Base-by-base conservation (phyloP, 2,797 vertebrate species). In the Protonibea diacanthus region DNA sequence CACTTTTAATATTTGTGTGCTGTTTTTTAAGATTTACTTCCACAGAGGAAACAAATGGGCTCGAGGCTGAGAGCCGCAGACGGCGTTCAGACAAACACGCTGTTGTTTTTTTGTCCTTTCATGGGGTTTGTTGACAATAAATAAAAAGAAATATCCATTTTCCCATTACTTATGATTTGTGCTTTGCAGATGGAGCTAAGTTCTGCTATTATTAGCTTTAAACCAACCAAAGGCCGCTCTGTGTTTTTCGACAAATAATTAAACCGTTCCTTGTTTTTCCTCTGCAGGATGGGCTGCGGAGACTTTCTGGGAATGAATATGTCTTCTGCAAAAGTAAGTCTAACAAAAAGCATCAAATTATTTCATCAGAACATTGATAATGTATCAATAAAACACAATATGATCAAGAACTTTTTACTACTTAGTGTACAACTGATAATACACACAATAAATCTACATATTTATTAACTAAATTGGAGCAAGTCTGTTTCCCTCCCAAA, bases 251-350 rank as follows among this genome's bases (percentile, higher is more conserved):
- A 11, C 2, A 12, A 20, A 55, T 18, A 38, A 49, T 44, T 17
- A 3, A 74, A 23, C 0, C 3, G 2, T 29, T 48, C 23, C 25
- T 51, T 51, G 0, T 27, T 51, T 17, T 70, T 72, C 64, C 87
- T 89, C 81, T 86, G 65, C 89, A 99, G 98, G 98, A 98, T 44
- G 97, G 98, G 5, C 93, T 99, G 73, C 94, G 97, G 88, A 96
- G 96, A 90, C 92, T 97, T 72, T 98, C 97, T 58, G 97, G 97
- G 84, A 98, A 97, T 0, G 97, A 99, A 80, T 97, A 97, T 76
- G 94, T 97, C 84, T 93, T 99, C 89, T 94, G 96, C 78, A 95
- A 92, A 97, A 98, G 96, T 96, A 96, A 93, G n/a, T n/a, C n/a
- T n/a, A n/a, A n/a, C n/a, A n/a, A n/a, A n/a, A 69, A 57, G 91